Percentiles rank a stretch among this genome's conserved stretches.
Evolutionary conservation across 1,140 invertebrate genomes (phyloP).

Genomic region (Cataglyphis hispanica): DNA sequence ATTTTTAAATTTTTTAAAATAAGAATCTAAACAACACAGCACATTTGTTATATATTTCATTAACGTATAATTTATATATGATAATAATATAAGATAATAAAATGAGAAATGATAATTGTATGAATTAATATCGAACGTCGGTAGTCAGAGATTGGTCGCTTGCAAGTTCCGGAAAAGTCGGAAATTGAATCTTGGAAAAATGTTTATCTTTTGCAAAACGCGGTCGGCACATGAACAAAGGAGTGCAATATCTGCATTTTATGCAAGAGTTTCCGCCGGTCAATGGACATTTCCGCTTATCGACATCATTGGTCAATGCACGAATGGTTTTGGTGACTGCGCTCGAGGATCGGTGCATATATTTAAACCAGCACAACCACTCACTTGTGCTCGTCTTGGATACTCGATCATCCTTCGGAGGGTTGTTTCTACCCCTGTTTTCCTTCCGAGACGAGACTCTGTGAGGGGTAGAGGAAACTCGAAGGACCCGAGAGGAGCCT

Average conservation of each 20-base stretch:
- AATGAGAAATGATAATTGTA: constrained; percentile 2
- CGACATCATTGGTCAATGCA: constrained; percentile 34
- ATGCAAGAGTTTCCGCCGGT: constrained; percentile 14
- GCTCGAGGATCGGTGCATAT: constrained; percentile 70
- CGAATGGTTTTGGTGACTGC: constrained; percentile 64
- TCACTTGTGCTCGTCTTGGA: constrained; percentile 52
- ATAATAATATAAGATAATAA: background rate
- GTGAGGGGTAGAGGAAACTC: constrained; percentile 62
- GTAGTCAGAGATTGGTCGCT: background rate
- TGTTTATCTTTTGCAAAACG: background rate
- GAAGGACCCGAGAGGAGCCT: constrained; percentile 66
- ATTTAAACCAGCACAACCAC: constrained; percentile 24
- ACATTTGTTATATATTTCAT: no score
- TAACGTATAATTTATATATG: no score
- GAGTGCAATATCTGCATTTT: background rate
- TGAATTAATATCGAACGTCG: constrained; percentile 14
- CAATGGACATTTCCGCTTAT: constrained; percentile 53
- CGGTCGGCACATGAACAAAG: constrained; percentile 10
- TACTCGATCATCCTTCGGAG: constrained; percentile 64
- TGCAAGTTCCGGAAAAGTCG: no score
- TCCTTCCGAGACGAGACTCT: constrained; percentile 69
- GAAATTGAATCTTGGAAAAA: no score
- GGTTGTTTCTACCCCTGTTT: constrained; percentile 71
- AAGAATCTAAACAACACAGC: no score
- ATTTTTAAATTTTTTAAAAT: no score